Percentiles rank a stretch among this genome's conserved stretches.
Conservation (phyloP, 1,140 invertebrate genomes). For the Idris sp. region DNA sequence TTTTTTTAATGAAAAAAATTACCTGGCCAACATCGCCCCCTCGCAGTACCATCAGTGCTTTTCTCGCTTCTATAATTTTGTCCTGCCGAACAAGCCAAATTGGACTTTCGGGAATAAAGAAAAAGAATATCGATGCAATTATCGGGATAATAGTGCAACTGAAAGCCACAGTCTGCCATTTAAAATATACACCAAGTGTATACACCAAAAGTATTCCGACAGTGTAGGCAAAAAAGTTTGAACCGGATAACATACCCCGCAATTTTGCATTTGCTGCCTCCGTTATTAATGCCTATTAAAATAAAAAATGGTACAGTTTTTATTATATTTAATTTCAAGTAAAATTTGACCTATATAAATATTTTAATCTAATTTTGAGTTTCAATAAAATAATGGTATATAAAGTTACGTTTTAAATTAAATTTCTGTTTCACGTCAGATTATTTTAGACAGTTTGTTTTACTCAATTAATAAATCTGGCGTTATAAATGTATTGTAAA, state of each 20-base stretch:
- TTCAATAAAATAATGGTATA: no score
- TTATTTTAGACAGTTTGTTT: no score
- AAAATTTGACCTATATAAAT: no score
- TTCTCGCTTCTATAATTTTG: conserved; percentile 81
- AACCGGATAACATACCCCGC: conserved; percentile 82
- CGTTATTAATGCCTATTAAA: conserved; percentile 82
- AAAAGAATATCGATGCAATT: conserved; percentile 80
- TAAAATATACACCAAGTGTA: conserved; percentile 80
- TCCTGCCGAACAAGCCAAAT: conserved; percentile 83
- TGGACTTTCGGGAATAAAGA: conserved; percentile 85
- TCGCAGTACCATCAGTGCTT: conserved; percentile 83
- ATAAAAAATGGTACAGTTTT: neutral
- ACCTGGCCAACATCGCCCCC: conserved; percentile 79
- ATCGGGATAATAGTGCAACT: conserved; percentile 81
- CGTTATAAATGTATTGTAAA: no score
- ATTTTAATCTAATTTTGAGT: no score
- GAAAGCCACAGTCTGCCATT: conserved; percentile 83
- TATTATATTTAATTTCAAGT: no score
- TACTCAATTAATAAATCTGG: no score
- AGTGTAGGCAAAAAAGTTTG: conserved; percentile 84
- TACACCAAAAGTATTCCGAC: conserved; percentile 86
- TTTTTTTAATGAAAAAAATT: conserved; percentile 13
- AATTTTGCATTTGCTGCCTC: conserved; percentile 84
- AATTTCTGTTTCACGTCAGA: no score
- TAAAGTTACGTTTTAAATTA: no score